Percentiles rank a stretch among this genome's conserved stretches.
Evolutionary conservation across 2,888 invertebrate species (phyloP).

Genomic region (Gastracanthus pulcherrimus): DNA sequence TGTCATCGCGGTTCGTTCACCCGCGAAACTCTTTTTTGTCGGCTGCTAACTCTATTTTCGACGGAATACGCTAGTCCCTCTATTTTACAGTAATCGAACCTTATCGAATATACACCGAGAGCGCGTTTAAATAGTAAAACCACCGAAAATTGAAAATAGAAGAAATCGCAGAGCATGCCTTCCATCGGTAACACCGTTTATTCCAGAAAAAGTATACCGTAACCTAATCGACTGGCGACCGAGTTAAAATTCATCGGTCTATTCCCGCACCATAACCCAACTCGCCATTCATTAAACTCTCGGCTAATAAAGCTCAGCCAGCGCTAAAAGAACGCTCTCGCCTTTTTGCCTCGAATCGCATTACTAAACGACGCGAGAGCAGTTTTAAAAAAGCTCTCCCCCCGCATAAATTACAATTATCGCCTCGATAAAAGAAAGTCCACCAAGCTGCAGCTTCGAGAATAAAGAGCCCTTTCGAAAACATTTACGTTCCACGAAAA

Average conservation of each 20-base stretch:
- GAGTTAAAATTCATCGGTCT: neutral
- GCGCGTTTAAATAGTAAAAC: neutral
- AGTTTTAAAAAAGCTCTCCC: neutral
- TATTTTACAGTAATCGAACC: neutral
- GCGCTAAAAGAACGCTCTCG: neutral
- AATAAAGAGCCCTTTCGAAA: neutral
- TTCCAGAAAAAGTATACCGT: neutral
- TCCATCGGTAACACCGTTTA: too few relatives aligned
- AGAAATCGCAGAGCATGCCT: too few relatives aligned
- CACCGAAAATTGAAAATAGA: neutral
- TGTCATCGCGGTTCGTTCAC: slow-evolving; percentile 5
- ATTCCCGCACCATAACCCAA: neutral
- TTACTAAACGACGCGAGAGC: neutral
- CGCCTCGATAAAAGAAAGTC: neutral
- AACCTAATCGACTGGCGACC: too few relatives aligned
- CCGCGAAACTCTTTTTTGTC: neutral
- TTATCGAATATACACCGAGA: too few relatives aligned
- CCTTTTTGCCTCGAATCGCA: too few relatives aligned
- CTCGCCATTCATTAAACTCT: neutral
- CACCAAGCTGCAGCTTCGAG: neutral
- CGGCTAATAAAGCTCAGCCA: neutral
- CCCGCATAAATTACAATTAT: neutral
- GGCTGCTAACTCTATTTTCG: neutral
- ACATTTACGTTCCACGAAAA: too few relatives aligned
- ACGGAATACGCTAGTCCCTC: neutral